phyloP scores from a whole-genome alignment of 2,888 invertebrate species.

The Xylota sylvarum region DNA sequence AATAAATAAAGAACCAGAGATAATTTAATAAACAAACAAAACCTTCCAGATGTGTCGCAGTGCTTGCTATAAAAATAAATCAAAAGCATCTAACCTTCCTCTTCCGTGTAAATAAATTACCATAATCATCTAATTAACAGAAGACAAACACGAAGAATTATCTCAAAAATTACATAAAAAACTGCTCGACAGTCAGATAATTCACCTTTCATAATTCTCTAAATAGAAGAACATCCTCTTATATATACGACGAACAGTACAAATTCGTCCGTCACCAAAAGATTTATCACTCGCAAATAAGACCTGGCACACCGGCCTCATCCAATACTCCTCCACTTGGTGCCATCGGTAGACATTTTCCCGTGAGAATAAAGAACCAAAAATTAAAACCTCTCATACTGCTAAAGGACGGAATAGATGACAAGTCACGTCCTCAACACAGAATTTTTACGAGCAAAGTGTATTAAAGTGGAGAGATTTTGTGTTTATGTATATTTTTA shows the following conservation, averaged over 20 bases:
- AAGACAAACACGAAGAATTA: slow-evolving; percentile 45
- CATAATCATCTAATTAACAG: slow-evolving; percentile 39
- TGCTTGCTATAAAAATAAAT: background rate
- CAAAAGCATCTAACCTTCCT: background rate
- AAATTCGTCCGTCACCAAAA: slow-evolving; percentile 41
- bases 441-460: slow-evolving; percentile 38
- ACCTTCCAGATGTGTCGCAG: background rate
- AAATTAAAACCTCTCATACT: slow-evolving; percentile 34
- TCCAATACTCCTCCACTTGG: slow-evolving; percentile 5
- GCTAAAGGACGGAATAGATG: slow-evolving; percentile 51
- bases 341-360: background rate
- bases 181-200: background rate
- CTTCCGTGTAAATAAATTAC: slow-evolving; percentile 29
- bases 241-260: background rate
- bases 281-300: slow-evolving; percentile 59
- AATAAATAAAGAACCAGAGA: too few relatives aligned
- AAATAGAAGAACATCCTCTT: background rate
- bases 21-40: background rate
- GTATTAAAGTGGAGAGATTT: slow-evolving; percentile 27
- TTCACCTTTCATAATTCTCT: slow-evolving; percentile 17
- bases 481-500: slow-evolving; percentile 55
- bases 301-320: background rate
- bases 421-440: slow-evolving; percentile 63
- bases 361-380: slow-evolving; percentile 14
- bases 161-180: slow-evolving; percentile 24